A percentile compares a stretch with the other conserved stretches of the same genome.
Evolutionary conservation across 2,888 invertebrate species (phyloP).

Genomic region (Anthophora plumipes): DNA sequence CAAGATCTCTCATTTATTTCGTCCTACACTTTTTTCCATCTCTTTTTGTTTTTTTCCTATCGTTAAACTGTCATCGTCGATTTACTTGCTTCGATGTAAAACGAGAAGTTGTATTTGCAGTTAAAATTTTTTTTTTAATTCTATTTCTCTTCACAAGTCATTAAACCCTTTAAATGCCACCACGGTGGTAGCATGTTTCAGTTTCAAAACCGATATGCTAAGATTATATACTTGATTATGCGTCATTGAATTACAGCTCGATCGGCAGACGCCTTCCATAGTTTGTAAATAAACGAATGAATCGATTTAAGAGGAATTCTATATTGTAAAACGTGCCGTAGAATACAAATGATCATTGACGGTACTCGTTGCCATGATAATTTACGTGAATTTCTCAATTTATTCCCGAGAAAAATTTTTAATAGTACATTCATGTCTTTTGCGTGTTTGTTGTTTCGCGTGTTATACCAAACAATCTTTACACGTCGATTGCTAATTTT

Average conservation of each 20-base stretch:
- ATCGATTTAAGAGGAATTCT: slow-evolving; percentile 37
- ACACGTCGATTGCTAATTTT: too few relatives aligned
- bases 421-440: too few relatives aligned
- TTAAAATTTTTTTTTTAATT: too few relatives aligned
- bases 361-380: slow-evolving; percentile 15
- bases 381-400: neutral
- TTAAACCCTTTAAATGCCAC: neutral
- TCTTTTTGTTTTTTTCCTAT: neutral
- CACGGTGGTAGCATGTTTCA: neutral
- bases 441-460: too few relatives aligned
- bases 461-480: too few relatives aligned
- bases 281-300: slow-evolving; percentile 51
- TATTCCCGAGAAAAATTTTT: too few relatives aligned
- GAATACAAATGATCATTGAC: neutral
- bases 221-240: neutral
- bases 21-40: neutral
- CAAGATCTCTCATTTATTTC: too few relatives aligned
- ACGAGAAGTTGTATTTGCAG: neutral
- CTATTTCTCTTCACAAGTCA: neutral
- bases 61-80: slow-evolving; percentile 30
- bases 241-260: slow-evolving; percentile 8
- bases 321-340: slow-evolving; percentile 39
- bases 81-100: slow-evolving; percentile 16
- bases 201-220: neutral
- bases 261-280: slow-evolving; percentile 27